Conservation (phyloP, 2,888 invertebrate species). For the Hoplodrina blanda region DNA sequence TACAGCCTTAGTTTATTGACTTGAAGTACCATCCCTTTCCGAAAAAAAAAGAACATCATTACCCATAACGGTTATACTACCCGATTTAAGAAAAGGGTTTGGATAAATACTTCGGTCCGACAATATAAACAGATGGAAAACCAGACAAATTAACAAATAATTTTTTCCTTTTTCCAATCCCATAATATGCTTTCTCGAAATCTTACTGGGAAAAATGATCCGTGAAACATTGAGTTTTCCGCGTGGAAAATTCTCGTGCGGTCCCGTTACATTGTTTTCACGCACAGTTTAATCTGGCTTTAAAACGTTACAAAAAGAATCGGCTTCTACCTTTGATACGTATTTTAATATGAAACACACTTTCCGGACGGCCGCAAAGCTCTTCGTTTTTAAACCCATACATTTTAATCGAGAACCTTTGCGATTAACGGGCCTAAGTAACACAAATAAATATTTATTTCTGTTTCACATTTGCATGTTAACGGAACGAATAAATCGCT, state of each 20-base stretch:
- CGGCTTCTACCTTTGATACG: slow-evolving; percentile 54
- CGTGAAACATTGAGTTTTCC: slow-evolving; percentile 56
- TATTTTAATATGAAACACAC: slow-evolving; percentile 51
- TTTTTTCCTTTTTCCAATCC: slow-evolving; percentile 21
- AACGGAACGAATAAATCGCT: slow-evolving; percentile 58
- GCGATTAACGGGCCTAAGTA: slow-evolving; percentile 60
- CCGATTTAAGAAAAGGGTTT: slow-evolving; percentile 24
- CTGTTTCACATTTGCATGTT: slow-evolving; percentile 60
- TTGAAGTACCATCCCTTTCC: not conserved
- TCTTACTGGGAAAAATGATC: slow-evolving; percentile 52
- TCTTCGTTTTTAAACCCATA: slow-evolving; percentile 54
- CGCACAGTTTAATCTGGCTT: slow-evolving; percentile 64
- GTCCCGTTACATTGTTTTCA: slow-evolving; percentile 61
- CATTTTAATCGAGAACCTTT: slow-evolving; percentile 63
- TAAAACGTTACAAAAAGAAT: slow-evolving; percentile 61
- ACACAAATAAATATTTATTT: slow-evolving; percentile 67
- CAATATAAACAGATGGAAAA: slow-evolving; percentile 18
- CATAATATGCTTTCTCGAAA: slow-evolving; percentile 41
- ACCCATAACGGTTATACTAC: slow-evolving; percentile 8
- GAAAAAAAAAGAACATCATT: not conserved
- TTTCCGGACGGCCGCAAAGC: slow-evolving; percentile 43
- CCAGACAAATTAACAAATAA: slow-evolving; percentile 30
- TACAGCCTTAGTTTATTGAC: slow-evolving; percentile 4
- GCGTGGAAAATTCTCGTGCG: slow-evolving; percentile 39
- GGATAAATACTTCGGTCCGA: slow-evolving; percentile 1